Evolutionary conservation across 92 coral and sea anemone genomes (phyloP).

Genomic region (Bergia puertoricense): DNA sequence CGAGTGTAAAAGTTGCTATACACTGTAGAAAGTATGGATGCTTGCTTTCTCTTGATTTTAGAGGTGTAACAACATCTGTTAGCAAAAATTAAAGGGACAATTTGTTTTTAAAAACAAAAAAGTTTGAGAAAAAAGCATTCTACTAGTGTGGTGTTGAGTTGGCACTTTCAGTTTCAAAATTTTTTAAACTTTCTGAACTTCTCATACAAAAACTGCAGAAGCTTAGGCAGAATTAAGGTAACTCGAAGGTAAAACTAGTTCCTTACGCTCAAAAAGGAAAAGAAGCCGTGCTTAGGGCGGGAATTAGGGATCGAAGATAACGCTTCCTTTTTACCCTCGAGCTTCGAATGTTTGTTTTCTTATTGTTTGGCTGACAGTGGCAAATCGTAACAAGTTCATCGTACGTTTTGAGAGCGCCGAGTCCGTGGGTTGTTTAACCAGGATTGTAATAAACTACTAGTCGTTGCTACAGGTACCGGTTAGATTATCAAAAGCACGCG

Average conservation of each 20-base stretch:
- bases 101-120: too few species aligned
- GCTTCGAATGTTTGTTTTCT: not conserved
- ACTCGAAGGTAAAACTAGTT: too few species aligned
- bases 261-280: too few species aligned
- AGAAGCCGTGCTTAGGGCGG: too few species aligned
- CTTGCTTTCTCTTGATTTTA: not conserved
- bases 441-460: not conserved
- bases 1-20: too few species aligned
- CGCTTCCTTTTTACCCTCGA: not conserved
- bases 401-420: not conserved
- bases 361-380: not conserved
- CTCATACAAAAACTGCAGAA: too few species aligned
- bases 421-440: not conserved
- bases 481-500: not conserved
- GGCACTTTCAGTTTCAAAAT: too few species aligned
- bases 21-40: not conserved
- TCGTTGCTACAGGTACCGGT: slow-evolving; percentile 26
- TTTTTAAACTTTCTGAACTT: too few species aligned
- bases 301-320: not conserved
- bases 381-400: not conserved
- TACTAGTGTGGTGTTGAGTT: too few species aligned
- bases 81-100: not conserved
- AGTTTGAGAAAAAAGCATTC: not conserved
- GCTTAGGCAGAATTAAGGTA: too few species aligned
- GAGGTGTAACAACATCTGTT: too few species aligned